Conservation (phyloP, 2,113 vertebrate genomes). For the Centropristis striata region DNA sequence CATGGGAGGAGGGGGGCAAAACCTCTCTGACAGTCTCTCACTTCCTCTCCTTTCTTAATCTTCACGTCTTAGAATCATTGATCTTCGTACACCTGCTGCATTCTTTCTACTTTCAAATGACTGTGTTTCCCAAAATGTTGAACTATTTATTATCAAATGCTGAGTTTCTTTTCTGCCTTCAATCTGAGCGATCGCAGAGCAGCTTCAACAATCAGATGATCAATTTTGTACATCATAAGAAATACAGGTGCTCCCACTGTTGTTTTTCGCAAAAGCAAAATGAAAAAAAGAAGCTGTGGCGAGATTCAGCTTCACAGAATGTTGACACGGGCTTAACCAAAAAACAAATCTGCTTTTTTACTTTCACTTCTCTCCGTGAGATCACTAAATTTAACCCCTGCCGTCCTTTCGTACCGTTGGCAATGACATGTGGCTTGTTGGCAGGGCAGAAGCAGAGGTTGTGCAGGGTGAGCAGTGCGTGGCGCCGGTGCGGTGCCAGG, state of each 20-base stretch:
- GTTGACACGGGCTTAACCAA: too few species aligned
- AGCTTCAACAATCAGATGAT: background rate
- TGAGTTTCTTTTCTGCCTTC: background rate
- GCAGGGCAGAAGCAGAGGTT: constrained; percentile 82
- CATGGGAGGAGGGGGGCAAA: background rate
- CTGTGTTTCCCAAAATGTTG: too few species aligned
- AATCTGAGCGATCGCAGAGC: background rate
- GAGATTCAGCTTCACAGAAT: background rate
- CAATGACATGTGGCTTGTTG: constrained; percentile 92
- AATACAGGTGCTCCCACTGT: background rate
- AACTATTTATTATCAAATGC: background rate
- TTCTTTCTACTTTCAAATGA: background rate
- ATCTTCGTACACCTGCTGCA: background rate
- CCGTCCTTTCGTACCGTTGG: constrained; percentile 87
- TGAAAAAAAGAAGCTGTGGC: background rate
- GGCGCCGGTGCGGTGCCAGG: constrained; percentile 87
- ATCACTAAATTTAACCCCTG: background rate
- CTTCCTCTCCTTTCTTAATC: constrained; percentile 42
- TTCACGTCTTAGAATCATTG: background rate
- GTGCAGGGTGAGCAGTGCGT: constrained; percentile 76
- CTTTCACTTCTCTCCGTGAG: background rate
- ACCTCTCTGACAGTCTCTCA: background rate
- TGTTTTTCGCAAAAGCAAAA: background rate
- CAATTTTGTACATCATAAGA: background rate
- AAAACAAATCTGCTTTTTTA: background rate